Evolutionary conservation across 2,113 vertebrate genomes (phyloP).

Genomic region (Pituophis catenifer): DNA sequence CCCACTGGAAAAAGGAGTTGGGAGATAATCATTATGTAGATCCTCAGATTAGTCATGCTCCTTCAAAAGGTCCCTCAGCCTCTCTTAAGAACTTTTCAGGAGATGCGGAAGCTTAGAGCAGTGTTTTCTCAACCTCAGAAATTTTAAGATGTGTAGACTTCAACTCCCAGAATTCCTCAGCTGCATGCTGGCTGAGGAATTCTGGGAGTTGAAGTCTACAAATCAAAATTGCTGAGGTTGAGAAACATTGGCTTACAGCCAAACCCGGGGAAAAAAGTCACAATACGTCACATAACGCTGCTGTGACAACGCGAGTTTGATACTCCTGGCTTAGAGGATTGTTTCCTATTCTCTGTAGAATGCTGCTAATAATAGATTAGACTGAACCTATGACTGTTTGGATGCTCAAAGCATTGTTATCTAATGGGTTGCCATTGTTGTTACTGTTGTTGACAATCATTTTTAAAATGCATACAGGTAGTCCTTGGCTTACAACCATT

Average conservation of each 20-base stretch:
- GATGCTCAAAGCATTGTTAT: not conserved
- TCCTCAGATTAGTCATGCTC: not conserved
- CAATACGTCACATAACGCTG: accelerated
- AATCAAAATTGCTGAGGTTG: not conserved
- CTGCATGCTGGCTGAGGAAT: not conserved
- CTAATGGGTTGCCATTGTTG: not conserved
- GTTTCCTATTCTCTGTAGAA: not conserved
- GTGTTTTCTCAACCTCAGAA: not conserved
- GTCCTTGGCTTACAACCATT: not conserved
- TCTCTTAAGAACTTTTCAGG: not conserved
- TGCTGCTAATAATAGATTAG: not conserved
- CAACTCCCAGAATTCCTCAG: not conserved
- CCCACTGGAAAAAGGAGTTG: not conserved
- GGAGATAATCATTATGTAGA: not conserved
- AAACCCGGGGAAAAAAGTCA: not conserved
- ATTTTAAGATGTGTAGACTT: not conserved
- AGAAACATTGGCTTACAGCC: not conserved
- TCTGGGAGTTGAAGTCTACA: not conserved
- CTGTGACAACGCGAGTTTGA: not conserved
- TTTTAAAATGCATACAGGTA: not conserved
- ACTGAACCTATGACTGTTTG: not conserved
- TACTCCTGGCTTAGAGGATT: not conserved
- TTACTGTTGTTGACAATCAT: not conserved
- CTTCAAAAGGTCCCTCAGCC: not conserved
- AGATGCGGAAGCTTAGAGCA: not conserved